Evolutionary conservation across 2,888 invertebrate species (phyloP).

Genomic region (Endotricha flammealis): DNA sequence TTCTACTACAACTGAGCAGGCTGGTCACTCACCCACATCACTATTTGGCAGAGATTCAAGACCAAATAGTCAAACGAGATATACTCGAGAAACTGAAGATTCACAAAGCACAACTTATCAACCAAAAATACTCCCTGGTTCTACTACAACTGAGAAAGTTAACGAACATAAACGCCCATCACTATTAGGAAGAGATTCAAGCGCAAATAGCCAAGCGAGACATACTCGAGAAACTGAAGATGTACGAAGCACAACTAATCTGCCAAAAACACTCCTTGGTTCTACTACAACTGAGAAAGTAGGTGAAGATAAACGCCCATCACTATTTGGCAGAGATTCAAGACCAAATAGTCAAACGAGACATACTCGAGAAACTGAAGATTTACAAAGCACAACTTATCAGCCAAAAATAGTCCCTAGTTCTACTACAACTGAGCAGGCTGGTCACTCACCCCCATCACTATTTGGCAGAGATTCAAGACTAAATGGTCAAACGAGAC

Average conservation of each 20-base stretch:
- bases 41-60: background rate
- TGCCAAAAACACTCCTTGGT: background rate
- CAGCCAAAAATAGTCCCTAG: too few species aligned
- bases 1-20: too few species aligned
- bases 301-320: too few species aligned
- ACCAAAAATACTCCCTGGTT: too few species aligned
- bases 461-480: background rate
- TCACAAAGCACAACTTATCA: too few species aligned
- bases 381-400: too few species aligned
- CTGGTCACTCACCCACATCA: background rate
- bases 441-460: background rate
- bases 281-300: too few species aligned
- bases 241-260: background rate
- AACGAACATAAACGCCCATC: background rate
- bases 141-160: too few species aligned
- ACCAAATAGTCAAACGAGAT: constrained; percentile 1
- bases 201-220: constrained; percentile 1
- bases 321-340: too few species aligned
- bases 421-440: too few species aligned
- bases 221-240: constrained; percentile 2
- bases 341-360: too few species aligned
- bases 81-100: constrained; percentile 1
- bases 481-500: constrained; percentile 2
- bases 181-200: background rate
- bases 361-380: constrained; percentile 4